Percentiles rank a stretch among this genome's conserved stretches.
Conservation (phyloP, 2,888 invertebrate species). For the Mechanitis messenoides region DNA sequence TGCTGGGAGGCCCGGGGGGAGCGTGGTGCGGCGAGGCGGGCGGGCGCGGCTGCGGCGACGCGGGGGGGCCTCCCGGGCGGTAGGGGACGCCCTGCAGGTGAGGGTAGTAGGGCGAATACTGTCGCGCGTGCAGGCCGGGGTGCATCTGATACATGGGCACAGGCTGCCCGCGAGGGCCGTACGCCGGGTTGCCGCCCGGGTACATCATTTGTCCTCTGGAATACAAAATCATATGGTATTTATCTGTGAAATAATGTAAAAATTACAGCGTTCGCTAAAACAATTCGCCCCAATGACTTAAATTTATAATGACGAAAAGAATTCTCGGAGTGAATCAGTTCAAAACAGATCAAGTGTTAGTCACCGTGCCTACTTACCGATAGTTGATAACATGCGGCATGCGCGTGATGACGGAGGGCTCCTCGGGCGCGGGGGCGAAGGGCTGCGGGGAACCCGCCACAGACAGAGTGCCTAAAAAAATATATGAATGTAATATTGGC, state of each 20-base stretch:
- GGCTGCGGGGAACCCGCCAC: slow-evolving; percentile 74
- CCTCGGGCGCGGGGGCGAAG: slow-evolving; percentile 66
- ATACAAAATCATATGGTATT: slow-evolving; percentile 10
- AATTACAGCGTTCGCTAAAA: too few species aligned
- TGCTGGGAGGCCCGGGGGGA: slow-evolving; percentile 22
- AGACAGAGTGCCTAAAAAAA: slow-evolving; percentile 58
- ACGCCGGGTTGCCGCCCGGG: slow-evolving; percentile 43
- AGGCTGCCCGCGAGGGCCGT: slow-evolving; percentile 44
- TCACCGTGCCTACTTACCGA: slow-evolving; percentile 44
- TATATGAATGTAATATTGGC: neutral
- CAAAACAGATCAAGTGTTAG: too few species aligned
- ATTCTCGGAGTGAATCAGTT: too few species aligned
- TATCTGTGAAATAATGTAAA: neutral
- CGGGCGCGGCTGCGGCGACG: slow-evolving; percentile 22
- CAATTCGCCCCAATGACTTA: too few species aligned
- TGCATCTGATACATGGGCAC: slow-evolving; percentile 46
- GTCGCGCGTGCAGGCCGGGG: slow-evolving; percentile 29
- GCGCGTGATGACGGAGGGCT: slow-evolving; percentile 70
- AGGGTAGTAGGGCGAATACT: slow-evolving; percentile 52
- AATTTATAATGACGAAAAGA: too few species aligned
- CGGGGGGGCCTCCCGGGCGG: slow-evolving; percentile 32
- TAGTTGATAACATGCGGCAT: slow-evolving; percentile 74
- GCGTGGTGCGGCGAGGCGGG: slow-evolving; percentile 27
- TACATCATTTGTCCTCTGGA: slow-evolving; percentile 67
- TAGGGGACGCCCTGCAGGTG: slow-evolving; percentile 35